Percentiles rank a stretch among this genome's conserved stretches.
These are phyloP conservation scores for Tolmerus cingulatus DNA, from an alignment of 2,888 invertebrate species.

Conservation along the genomic window DNA sequence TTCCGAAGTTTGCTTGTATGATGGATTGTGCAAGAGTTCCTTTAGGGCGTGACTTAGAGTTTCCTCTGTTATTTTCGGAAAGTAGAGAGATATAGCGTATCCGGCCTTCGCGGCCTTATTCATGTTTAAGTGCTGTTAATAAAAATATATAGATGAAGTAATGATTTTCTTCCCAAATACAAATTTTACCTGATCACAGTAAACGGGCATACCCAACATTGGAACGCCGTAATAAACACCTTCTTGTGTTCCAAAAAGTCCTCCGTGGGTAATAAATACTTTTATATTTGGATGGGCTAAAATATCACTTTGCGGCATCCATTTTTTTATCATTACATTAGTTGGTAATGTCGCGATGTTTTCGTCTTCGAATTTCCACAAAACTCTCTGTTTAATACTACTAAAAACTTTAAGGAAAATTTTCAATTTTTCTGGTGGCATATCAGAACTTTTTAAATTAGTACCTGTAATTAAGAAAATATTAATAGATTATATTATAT, in stretches of 20 bases:
- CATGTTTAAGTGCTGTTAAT: slow-evolving; percentile 59
- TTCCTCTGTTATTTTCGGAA: slow-evolving; percentile 56
- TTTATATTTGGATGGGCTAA: slow-evolving; percentile 63
- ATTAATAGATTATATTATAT: neutral
- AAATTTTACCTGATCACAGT: slow-evolving; percentile 60
- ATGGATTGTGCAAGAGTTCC: slow-evolving; percentile 60
- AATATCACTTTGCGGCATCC: slow-evolving; percentile 67
- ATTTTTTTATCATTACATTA: slow-evolving; percentile 65
- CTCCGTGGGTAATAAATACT: slow-evolving; percentile 64
- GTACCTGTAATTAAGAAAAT: slow-evolving; percentile 57
- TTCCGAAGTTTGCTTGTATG: slow-evolving; percentile 58
- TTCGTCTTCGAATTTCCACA: slow-evolving; percentile 66
- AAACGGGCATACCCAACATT: slow-evolving; percentile 64
- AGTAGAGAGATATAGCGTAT: slow-evolving; percentile 59
- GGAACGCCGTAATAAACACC: slow-evolving; percentile 63
- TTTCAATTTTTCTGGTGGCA: slow-evolving; percentile 60
- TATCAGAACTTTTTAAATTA: slow-evolving; percentile 62
- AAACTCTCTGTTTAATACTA: slow-evolving; percentile 61
- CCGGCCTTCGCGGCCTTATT: slow-evolving; percentile 59
- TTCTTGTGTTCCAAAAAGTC: slow-evolving; percentile 63
- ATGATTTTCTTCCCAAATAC: neutral
- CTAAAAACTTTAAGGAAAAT: slow-evolving; percentile 63
- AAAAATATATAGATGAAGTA: slow-evolving; percentile 40
- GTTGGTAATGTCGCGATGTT: slow-evolving; percentile 57
- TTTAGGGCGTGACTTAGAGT: slow-evolving; percentile 55